Base-by-base conservation (phyloP, 2,797 vertebrate genomes). In the Limnodromus scolopaceus region DNA sequence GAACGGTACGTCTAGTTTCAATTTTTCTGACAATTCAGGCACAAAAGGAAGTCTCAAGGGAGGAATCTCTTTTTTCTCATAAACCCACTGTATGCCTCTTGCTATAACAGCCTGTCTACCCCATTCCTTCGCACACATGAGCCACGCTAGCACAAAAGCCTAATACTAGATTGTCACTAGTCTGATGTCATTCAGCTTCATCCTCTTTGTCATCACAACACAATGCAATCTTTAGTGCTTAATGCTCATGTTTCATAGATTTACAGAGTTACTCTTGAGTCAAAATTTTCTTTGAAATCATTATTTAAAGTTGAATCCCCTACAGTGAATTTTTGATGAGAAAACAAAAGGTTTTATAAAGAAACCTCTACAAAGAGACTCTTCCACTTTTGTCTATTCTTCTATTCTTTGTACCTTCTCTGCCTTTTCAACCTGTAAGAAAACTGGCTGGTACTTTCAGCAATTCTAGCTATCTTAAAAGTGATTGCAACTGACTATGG, bases 291-390 rank as follows among this genome's bases (percentile, higher is more conserved):
- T 87, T 92, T 87, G 24, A 87, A 89, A 66, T 55, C 1, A 32
- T 82, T 77, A 55, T 36, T 84, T 83, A 63, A 88, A 77, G 25
- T 55, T 86, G n/a, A 88, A 66, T 83, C 7, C 5, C 7, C 36
- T 79, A 13, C 22, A 46, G 17, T 51, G 27, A 70, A 13, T 34
- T 89, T 88, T 27, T 77, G 19, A 75, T 32, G 6, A 54, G 18
- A 92, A 93, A 84, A 61, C 16, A 77, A 84, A 79, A 24, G 5
- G 5, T 4, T 92, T 87, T 70, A 39, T 53, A 93, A 87, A 82
- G 51, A 24, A 70, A 6, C 9, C 4, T 92, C 43, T 58, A 70
- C 38, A 80, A 93, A 87, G 30, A 43, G 4, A 66, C 0, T 61
- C 27, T 87, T 75, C 4, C 39, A 32, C 13, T 92, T 91, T 91